phyloP scores from a whole-genome alignment of 2,888 invertebrate genomes.

The Cyrtodaria siliqua region DNA sequence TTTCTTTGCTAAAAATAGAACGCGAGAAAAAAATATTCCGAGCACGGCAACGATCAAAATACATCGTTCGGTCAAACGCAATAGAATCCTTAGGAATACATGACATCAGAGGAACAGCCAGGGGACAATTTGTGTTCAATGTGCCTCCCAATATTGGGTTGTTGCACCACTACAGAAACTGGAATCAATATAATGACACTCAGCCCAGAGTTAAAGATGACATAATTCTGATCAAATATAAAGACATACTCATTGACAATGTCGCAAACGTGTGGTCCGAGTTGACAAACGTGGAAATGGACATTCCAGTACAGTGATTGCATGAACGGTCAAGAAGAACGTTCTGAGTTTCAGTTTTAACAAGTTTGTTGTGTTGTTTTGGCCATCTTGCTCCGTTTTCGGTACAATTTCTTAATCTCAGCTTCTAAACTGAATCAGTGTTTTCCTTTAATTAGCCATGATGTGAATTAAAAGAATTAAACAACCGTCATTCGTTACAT shows the following conservation, averaged over 20 bases:
- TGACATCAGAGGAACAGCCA: neutral
- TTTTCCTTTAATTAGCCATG: too few species aligned
- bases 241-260: too few species aligned
- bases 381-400: too few species aligned
- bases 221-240: constrained; percentile 11
- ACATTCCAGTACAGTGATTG: constrained; percentile 16
- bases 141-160: constrained; percentile 2
- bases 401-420: too few species aligned
- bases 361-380: too few species aligned
- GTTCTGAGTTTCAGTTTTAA: too few species aligned
- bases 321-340: too few species aligned
- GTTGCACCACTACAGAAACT: constrained; percentile 22
- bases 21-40: constrained; percentile 8
- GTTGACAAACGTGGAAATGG: constrained; percentile 1
- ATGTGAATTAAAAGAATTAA: too few species aligned
- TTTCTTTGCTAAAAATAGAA: constrained; percentile 4
- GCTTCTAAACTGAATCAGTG: too few species aligned
- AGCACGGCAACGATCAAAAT: constrained; percentile 5
- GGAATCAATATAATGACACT: constrained; percentile 4
- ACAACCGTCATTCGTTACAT: too few species aligned
- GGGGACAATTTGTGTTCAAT: neutral
- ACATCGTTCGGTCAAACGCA: constrained; percentile 2
- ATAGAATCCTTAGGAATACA: constrained; percentile 3
- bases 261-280: constrained; percentile 4
- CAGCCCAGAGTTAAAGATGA: neutral